Evolutionary conservation across 2,888 invertebrate genomes (phyloP).

Genomic region (Congeria kusceri): DNA sequence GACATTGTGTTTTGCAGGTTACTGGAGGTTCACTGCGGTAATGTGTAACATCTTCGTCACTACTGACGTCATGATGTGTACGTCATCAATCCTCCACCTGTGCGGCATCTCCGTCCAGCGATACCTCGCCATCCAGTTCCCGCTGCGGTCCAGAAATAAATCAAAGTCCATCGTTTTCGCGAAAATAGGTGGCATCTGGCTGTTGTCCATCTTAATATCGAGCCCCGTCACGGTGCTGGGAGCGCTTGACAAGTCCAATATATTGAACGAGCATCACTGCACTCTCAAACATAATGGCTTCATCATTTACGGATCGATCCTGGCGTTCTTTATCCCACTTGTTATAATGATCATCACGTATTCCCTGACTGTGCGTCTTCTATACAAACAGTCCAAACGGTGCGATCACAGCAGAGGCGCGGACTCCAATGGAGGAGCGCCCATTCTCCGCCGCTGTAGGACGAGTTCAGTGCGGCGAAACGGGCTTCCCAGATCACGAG

Average conservation of each 20-base stretch:
- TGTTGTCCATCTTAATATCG: slow-evolving; percentile 89
- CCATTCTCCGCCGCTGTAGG: slow-evolving; percentile 76
- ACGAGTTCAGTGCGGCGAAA: slow-evolving; percentile 39
- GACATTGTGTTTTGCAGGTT: slow-evolving; percentile 88
- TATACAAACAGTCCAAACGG: slow-evolving; percentile 90
- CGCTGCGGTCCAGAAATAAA: slow-evolving; percentile 88
- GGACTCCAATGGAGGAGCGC: slow-evolving; percentile 61
- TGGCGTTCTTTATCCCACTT: slow-evolving; percentile 98
- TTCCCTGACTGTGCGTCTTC: slow-evolving; percentile 94
- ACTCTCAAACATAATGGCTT: slow-evolving; percentile 85
- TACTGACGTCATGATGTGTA: slow-evolving; percentile 88
- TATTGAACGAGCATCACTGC: slow-evolving; percentile 88
- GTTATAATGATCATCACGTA: slow-evolving; percentile 98
- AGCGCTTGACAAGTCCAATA: slow-evolving; percentile 88
- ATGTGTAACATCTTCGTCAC: slow-evolving; percentile 86
- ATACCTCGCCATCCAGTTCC: slow-evolving; percentile 95
- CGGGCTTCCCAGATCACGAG: neutral
- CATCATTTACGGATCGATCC: slow-evolving; percentile 95
- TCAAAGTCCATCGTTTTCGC: slow-evolving; percentile 86
- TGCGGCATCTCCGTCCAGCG: slow-evolving; percentile 88
- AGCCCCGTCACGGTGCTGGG: slow-evolving; percentile 86
- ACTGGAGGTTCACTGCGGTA: slow-evolving; percentile 91
- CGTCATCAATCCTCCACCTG: slow-evolving; percentile 87
- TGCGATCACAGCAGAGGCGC: slow-evolving; percentile 63
- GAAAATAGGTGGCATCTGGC: slow-evolving; percentile 97